phyloP scores from a whole-genome alignment of 2,888 invertebrate genomes.

The Nemotelus pantherinus region DNA sequence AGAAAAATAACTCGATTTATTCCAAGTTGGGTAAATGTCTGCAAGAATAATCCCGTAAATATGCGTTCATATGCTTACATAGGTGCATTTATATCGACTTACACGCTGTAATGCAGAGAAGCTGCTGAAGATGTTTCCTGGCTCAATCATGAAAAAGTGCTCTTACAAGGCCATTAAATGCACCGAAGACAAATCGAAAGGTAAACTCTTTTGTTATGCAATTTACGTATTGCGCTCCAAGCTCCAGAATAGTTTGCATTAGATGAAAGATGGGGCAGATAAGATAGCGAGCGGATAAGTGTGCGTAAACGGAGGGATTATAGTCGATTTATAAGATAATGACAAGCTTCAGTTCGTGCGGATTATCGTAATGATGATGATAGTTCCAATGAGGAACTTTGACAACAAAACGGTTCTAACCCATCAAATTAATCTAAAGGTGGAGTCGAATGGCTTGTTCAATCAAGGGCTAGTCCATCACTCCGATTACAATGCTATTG shows the following conservation, averaged over 20 bases:
- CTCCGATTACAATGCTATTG: not conserved
- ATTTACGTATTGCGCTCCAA: conserved; percentile 31
- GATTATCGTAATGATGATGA: conserved; percentile 43
- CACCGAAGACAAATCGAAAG: conserved; percentile 41
- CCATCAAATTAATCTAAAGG: conserved; percentile 13
- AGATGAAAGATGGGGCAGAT: not conserved
- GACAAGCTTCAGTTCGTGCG: conserved; percentile 23
- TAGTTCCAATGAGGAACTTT: conserved; percentile 35
- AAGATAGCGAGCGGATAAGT: conserved; percentile 29
- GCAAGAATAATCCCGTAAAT: not conserved
- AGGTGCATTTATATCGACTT: not conserved
- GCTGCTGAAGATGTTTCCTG: conserved; percentile 10
- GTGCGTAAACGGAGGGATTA: conserved; percentile 40
- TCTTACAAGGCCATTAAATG: conserved; percentile 44
- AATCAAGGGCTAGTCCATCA: too few species aligned
- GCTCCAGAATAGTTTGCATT: conserved; percentile 2
- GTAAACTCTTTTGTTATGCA: conserved; percentile 45
- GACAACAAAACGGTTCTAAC: conserved; percentile 32
- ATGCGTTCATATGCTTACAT: not conserved
- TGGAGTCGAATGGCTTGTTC: not conserved
- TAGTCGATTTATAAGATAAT: conserved; percentile 41
- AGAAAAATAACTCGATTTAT: conserved; percentile 44
- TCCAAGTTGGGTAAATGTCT: conserved; percentile 35
- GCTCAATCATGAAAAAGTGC: conserved; percentile 40
- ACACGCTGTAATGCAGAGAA: not conserved